These are phyloP conservation scores for Tipula confusa DNA, from an alignment of 2,888 invertebrate species.

Conservation along the genomic window DNA sequence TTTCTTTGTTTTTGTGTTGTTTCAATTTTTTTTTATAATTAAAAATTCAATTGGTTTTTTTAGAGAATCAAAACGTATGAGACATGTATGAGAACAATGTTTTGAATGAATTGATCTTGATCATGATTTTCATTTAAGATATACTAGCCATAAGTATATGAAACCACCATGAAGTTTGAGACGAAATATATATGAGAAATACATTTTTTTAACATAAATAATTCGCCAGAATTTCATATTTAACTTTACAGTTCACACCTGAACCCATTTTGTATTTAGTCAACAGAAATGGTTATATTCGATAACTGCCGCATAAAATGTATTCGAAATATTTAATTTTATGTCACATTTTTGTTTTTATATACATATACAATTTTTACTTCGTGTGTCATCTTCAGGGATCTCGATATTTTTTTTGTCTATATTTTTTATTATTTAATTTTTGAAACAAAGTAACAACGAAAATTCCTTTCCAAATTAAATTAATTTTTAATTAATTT, in stretches of 20 bases:
- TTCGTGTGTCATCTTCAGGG: not conserved
- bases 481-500: constrained; percentile 13
- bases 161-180: not conserved
- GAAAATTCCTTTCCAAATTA: not conserved
- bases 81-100: not conserved
- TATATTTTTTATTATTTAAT: not conserved
- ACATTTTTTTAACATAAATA: not conserved
- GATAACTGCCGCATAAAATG: not conserved
- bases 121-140: constrained; percentile 8
- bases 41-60: constrained; percentile 30
- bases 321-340: not conserved
- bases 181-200: not conserved
- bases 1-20: not conserved
- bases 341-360: not conserved
- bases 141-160: not conserved
- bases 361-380: too few species aligned
- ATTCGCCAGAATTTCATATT: not conserved
- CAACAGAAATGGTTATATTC: not conserved
- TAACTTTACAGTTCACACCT: not conserved
- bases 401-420: not conserved
- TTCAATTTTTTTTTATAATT: constrained; percentile 28
- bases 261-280: not conserved
- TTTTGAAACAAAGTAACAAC: not conserved
- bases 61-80: not conserved
- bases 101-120: constrained; percentile 20